Percentiles rank a stretch among this genome's conserved stretches.
Evolutionary conservation across 2,888 invertebrate genomes (phyloP).

Genomic region (Dusona sp.): DNA sequence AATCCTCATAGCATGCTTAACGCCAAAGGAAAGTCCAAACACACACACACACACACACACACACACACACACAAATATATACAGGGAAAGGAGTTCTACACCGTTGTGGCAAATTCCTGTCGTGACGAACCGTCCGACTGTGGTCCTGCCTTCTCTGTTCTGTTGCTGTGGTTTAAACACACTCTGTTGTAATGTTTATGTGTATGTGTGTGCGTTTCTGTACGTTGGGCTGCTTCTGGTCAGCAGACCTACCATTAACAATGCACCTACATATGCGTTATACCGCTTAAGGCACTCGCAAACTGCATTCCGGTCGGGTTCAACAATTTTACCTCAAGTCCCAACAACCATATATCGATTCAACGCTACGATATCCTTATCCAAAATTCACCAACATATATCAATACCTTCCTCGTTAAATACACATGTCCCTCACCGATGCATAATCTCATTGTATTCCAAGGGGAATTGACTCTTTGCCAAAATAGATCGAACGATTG

Average conservation of each 20-base stretch:
- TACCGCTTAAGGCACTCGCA: slow-evolving; percentile 69
- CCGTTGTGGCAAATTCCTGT: slow-evolving; percentile 67
- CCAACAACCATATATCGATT: slow-evolving; percentile 54
- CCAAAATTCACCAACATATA: slow-evolving; percentile 37
- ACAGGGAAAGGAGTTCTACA: slow-evolving; percentile 23
- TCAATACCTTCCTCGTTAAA: not conserved
- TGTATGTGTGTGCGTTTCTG: slow-evolving; percentile 12
- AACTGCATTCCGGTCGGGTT: slow-evolving; percentile 70
- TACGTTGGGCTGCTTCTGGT: slow-evolving; percentile 59
- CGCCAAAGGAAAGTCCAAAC: slow-evolving; percentile 59
- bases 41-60: not conserved
- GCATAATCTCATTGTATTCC: not conserved
- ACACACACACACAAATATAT: not conserved
- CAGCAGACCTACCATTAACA: slow-evolving; percentile 74
- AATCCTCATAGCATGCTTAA: slow-evolving; percentile 58
- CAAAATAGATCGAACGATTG: slow-evolving; percentile 33
- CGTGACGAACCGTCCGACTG: slow-evolving; percentile 66
- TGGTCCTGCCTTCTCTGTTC: slow-evolving; percentile 61
- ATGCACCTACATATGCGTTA: slow-evolving; percentile 75
- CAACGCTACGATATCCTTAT: slow-evolving; percentile 11
- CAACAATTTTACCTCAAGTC: slow-evolving; percentile 72
- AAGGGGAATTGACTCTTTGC: slow-evolving; percentile 13
- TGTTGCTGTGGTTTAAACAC: slow-evolving; percentile 15
- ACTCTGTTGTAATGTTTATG: not conserved
- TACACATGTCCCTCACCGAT: not conserved